Evolutionary conservation across 1,140 invertebrate species (phyloP), one percentile per base, ranked within the genome.

Genomic region (Drosophila parabipectinata): DNA sequence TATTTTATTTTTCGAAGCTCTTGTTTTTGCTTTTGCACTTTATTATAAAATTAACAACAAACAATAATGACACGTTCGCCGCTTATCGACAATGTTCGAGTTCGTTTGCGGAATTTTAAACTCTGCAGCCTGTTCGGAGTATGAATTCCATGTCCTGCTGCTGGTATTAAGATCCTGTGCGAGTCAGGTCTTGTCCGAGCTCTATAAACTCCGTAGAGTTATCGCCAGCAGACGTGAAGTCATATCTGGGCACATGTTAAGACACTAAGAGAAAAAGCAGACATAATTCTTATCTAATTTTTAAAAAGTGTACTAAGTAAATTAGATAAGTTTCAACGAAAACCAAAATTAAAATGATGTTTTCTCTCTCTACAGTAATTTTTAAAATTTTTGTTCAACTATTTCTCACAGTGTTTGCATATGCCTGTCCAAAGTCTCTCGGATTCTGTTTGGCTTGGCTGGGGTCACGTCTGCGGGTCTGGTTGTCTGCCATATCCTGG

Each of bases 181-280:
- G 51, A 54, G 21, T 60, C 56, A 47, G 69, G 60, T 52, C 47
- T 56, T 54, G 45, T 30, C 56, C 51, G 41, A 48, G 51, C 59
- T 79, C 58, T 55, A 89, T 88, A 88, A 89, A 88, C 84, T 69
- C 48, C 15, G 34, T 66, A 69, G 80, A 89, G 81, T 89, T 90
- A 90, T 90, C 88, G 79, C 77, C 66, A 54, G 72, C 64, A 87
- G 88, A 90, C 88, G 88, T 90, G 88, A 63, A 80, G 77, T 90
- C 87, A 87, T 90, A 88, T 84, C 54, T 47, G 72, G 66, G 52
- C 59, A 54, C 15, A 41, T 12, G 24, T 44, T 9, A 24, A 28
- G 45, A 61, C 59, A 67, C 59, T 64, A 3, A 3, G 9, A 30
- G 4, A 44, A 64, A 52, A 37, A 28, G 4, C 0, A 15, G 0